Percentiles rank a stretch among this genome's conserved stretches.
Evolutionary conservation across 1,140 invertebrate species (phyloP).

Genomic region (Triops longicaudatus): DNA sequence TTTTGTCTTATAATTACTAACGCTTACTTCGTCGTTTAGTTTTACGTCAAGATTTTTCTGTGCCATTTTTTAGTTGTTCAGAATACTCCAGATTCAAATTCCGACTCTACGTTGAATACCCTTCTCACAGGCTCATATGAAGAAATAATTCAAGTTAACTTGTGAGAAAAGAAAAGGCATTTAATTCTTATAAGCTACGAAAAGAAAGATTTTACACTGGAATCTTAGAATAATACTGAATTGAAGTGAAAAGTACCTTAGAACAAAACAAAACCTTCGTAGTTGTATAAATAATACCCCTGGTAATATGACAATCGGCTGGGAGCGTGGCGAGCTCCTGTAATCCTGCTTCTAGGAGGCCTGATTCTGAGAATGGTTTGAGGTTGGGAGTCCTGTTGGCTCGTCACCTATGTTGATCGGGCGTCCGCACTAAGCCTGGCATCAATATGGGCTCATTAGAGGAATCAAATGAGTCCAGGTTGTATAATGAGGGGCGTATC

Average conservation of each 20-base stretch:
- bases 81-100: not conserved
- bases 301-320: not conserved
- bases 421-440: conserved; percentile 57
- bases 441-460: conserved; percentile 79
- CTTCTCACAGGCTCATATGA: not conserved
- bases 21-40: not conserved
- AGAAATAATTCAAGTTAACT: not conserved
- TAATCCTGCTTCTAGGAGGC: conserved; percentile 79
- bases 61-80: not conserved
- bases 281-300: not conserved
- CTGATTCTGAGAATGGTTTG: conserved; percentile 72
- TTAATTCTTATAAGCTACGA: not conserved
- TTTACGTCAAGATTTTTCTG: not conserved
- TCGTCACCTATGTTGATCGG: conserved; percentile 31
- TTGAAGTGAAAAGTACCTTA: too few relatives aligned
- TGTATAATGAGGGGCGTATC: conserved; percentile 78
- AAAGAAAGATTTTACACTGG: too few relatives aligned
- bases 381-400: conserved; percentile 41
- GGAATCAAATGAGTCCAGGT: conserved; percentile 61
- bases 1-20: not conserved
- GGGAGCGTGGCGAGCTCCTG: conserved; percentile 78
- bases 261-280: not conserved
- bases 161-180: not conserved
- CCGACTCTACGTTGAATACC: not conserved
- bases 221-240: too few relatives aligned